Evolutionary conservation across 2,113 vertebrate genomes (phyloP).

Genomic region (Varanus salvator): DNA sequence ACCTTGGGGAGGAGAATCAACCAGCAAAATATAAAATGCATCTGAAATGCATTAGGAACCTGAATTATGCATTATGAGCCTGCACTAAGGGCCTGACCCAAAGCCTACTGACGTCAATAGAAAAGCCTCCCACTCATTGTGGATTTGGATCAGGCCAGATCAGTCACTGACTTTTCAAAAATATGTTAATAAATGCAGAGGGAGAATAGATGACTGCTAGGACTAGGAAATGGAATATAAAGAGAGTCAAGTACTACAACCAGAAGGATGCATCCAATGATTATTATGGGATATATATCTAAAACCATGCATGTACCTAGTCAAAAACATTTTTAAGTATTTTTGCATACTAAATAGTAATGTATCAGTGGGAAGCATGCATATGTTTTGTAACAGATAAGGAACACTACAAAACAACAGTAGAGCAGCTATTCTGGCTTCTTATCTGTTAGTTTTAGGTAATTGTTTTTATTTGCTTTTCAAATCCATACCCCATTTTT

Average conservation of each 20-base stretch:
- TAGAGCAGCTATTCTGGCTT: neutral
- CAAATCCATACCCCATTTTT: neutral
- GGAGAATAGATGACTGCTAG: conserved; percentile 3
- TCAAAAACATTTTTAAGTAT: neutral
- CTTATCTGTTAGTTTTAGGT: neutral
- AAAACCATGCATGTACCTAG: neutral
- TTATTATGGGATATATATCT: neutral
- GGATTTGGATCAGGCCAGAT: neutral
- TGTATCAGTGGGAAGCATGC: neutral
- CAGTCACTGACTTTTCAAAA: conserved; percentile 13
- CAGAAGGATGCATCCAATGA: neutral
- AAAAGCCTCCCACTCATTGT: neutral
- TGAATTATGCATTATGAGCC: conserved; percentile 19
- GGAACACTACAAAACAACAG: neutral
- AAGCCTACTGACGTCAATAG: conserved; percentile 24
- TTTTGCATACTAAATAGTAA: neutral
- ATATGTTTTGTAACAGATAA: neutral
- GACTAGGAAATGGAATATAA: neutral
- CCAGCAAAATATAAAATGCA: conserved; percentile 18
- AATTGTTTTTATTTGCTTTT: neutral
- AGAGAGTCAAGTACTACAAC: neutral
- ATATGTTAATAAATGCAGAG: neutral
- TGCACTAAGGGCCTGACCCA: neutral
- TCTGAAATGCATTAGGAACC: conserved; percentile 18
- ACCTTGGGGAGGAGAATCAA: conserved; percentile 6